A percentile compares a stretch with the other conserved stretches of the same genome.
Conservation (phyloP, 2,113 vertebrate species). For the Xenopus laevis region DNA sequence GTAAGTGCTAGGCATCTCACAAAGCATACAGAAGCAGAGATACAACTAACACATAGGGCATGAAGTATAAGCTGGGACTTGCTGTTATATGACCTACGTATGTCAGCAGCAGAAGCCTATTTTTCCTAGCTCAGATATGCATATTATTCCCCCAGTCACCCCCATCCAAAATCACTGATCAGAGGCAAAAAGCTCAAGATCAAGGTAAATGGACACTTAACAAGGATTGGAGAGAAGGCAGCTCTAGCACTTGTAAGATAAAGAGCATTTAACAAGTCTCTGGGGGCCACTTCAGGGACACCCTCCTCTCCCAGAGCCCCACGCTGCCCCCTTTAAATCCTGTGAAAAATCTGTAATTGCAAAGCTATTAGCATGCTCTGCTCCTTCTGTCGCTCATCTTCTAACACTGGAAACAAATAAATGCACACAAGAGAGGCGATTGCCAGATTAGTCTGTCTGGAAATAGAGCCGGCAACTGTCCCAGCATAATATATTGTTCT, state of each 20-base stretch:
- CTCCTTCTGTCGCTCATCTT: conserved; percentile 20
- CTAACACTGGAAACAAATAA: conserved; percentile 39
- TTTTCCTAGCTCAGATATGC: conserved; percentile 71
- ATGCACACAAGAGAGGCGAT: conserved; percentile 43
- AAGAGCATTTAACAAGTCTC: conserved; percentile 95
- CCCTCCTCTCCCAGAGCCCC: conserved; percentile 74
- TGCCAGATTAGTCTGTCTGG: not conserved
- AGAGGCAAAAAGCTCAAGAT: conserved; percentile 69
- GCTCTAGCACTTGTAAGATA: conserved; percentile 86
- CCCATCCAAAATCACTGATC: conserved; percentile 75
- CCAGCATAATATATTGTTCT: conserved; percentile 7
- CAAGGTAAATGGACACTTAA: conserved; percentile 60
- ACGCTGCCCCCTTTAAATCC: conserved; percentile 80
- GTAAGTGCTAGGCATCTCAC: too few species aligned
- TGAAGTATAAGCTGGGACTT: not conserved
- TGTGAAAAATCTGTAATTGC: conserved; percentile 87
- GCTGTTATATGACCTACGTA: not conserved
- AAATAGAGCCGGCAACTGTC: not conserved
- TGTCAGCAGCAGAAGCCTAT: conserved; percentile 40
- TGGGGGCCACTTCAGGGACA: conserved; percentile 80
- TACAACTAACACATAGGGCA: not conserved
- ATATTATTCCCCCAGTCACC: conserved; percentile 60
- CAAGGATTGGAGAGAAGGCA: conserved; percentile 91
- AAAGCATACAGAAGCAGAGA: too few species aligned
- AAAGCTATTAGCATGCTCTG: conserved; percentile 79